Base-by-base conservation (phyloP, 1,140 invertebrate species). In the Dendrolimus kikuchii region DNA sequence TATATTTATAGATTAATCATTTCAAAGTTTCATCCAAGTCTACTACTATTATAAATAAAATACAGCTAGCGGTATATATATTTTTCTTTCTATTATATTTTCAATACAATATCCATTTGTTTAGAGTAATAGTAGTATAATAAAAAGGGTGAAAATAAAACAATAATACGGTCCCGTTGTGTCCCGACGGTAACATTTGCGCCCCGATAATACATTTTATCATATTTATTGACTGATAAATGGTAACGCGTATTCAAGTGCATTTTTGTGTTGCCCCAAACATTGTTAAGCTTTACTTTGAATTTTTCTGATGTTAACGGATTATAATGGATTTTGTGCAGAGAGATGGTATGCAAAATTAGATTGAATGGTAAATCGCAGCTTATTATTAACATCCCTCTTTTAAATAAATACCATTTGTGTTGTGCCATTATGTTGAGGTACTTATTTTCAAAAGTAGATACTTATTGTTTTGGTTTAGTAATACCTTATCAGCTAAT, bases 211-310 rank as follows among this genome's bases (percentile, higher is more conserved):
- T 74, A 81, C 78, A 74, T 82, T 85, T 83, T 85, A 83, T 85
- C 81, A 85, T 83, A 85, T 85, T 85, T 85, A 85, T 85, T 79
- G 75, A 81, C 80, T 83, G 80, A 77, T 83, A 82, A 85, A 85
- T 83, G 80, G 75, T 57, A 72, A 72, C 65, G 63, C 61, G 65
- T 60, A 65, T 66, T 59, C 68, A 66, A 82, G 77, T 81, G 77
- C 81, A 71, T 81, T 83, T 80, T 60, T 83, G 62, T 79, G 81
- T 82, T 74, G 55, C 57, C 67, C 50, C 55, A 60, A 65, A 67
- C 60, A 57, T 64, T 60, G 43, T 66, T 64, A 41, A 38, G 4
- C 42, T 50, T 59, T 10, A 40, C 46, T 44, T 49, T 40, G 37
- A n/a, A 9, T 6, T 6, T 9, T 4, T 45, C 45, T 50, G 49